phyloP scores from a whole-genome alignment of 1,140 invertebrate species.

The Tenebrio molitor region DNA sequence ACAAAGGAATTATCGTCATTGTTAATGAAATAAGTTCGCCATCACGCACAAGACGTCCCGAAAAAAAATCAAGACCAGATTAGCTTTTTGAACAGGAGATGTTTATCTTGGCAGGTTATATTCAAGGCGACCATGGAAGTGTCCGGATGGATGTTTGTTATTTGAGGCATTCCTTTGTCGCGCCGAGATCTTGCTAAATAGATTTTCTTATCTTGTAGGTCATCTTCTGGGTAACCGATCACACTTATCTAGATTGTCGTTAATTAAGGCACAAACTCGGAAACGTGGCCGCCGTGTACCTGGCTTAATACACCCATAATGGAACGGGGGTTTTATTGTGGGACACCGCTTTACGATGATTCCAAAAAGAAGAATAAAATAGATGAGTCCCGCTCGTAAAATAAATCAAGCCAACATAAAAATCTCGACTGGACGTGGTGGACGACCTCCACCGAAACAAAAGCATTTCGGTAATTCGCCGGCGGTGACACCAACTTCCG shows the following conservation, averaged over 20 bases:
- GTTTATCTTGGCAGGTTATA: constrained; percentile 44
- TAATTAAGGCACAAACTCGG: constrained; percentile 5
- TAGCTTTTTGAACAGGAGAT: constrained; percentile 43
- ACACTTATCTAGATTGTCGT: constrained; percentile 35
- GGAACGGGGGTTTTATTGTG: constrained; percentile 14
- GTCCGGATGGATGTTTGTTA: constrained; percentile 46
- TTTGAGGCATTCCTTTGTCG: constrained; percentile 44
- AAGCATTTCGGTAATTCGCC: no score
- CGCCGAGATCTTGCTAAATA: constrained; percentile 40
- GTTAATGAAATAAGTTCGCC: constrained; percentile 22
- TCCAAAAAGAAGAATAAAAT: constrained; percentile 41
- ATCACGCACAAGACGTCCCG: constrained; percentile 1
- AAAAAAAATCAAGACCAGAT: constrained; percentile 32
- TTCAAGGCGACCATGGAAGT: constrained; percentile 38
- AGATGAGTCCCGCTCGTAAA: constrained; percentile 31
- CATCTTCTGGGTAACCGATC: constrained; percentile 32
- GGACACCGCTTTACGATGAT: constrained; percentile 30
- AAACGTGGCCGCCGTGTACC: neutral
- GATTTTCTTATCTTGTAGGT: constrained; percentile 40
- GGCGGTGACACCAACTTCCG: no score
- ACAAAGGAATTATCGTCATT: constrained; percentile 27
- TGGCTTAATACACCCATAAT: neutral
- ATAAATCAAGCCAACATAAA: constrained; percentile 38
- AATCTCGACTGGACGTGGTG: neutral
- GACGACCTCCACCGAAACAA: no score